phyloP scores from a whole-genome alignment of 2,113 vertebrate genomes.

The Telmatochromis brachygnathus region DNA sequence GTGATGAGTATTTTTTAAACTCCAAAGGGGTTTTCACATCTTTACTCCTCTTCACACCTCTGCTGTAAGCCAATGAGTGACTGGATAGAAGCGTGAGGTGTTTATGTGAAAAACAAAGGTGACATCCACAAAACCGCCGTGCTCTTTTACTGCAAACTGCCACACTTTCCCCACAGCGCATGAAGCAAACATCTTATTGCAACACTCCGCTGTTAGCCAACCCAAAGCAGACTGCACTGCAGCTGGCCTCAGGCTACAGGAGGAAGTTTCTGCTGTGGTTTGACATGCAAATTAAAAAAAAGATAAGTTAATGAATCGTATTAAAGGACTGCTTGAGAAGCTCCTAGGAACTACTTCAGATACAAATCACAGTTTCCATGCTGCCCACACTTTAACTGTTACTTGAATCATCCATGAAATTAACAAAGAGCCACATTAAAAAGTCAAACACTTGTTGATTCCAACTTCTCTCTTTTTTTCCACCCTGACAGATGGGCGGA shows the following conservation, averaged over 20 bases:
- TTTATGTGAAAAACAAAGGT: background rate
- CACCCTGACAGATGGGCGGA: background rate
- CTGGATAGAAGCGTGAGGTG: background rate
- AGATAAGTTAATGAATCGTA: background rate
- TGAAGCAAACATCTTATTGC: background rate
- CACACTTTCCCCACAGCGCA: background rate
- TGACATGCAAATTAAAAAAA: background rate
- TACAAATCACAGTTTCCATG: background rate
- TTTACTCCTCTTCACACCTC: background rate
- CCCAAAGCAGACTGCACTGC: rapidly evolving
- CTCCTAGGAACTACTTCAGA: background rate
- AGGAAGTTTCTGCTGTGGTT: background rate
- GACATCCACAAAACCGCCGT: background rate
- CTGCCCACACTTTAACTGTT: background rate
- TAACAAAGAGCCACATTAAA: background rate
- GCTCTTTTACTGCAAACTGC: background rate
- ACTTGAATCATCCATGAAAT: background rate
- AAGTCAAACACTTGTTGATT: background rate
- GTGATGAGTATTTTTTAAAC: background rate
- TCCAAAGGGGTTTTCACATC: background rate
- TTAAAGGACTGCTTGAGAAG: background rate
- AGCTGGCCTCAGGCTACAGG: background rate
- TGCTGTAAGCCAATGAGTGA: background rate
- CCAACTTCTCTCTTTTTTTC: background rate
- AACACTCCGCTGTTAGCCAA: rapidly evolving